These are phyloP conservation scores for Hedya salicella DNA, from an alignment of 2,888 invertebrate genomes.

Conservation along the genomic window DNA sequence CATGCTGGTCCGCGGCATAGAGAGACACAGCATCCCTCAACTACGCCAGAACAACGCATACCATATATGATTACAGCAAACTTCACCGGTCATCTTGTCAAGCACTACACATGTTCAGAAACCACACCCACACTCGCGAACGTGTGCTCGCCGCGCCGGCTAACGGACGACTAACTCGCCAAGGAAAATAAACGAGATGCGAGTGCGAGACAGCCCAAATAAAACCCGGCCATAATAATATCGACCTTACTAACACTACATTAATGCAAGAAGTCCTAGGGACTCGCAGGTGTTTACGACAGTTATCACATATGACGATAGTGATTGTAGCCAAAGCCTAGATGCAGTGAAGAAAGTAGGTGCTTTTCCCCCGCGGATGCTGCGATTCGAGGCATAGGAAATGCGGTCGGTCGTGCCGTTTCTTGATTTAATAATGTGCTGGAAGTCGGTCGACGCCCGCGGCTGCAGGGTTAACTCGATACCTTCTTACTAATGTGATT, in stretches of 20 bases:
- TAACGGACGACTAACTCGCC: slow-evolving; percentile 65
- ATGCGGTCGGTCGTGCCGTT: slow-evolving; percentile 73
- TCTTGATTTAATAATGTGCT: slow-evolving; percentile 62
- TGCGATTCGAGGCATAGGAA: slow-evolving; percentile 55
- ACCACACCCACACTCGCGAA: slow-evolving; percentile 54
- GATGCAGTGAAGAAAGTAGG: slow-evolving; percentile 81
- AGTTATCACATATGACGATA: slow-evolving; percentile 48
- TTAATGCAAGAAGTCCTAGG: slow-evolving; percentile 49
- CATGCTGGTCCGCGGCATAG: slow-evolving; percentile 72
- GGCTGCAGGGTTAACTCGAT: slow-evolving; percentile 10
- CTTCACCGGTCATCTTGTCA: slow-evolving; percentile 77
- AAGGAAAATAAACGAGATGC: slow-evolving; percentile 69
- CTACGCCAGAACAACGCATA: slow-evolving; percentile 70
- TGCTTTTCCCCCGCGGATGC: slow-evolving; percentile 73
- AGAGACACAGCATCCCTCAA: slow-evolving; percentile 76
- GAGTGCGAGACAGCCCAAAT: slow-evolving; percentile 62
- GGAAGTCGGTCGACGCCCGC: slow-evolving; percentile 46
- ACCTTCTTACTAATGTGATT: background rate
- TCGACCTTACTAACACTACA: slow-evolving; percentile 47
- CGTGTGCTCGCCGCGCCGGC: slow-evolving; percentile 59
- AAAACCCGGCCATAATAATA: slow-evolving; percentile 50
- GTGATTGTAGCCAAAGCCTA: slow-evolving; percentile 63
- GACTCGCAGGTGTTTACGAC: slow-evolving; percentile 55
- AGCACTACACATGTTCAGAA: slow-evolving; percentile 73
- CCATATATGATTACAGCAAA: slow-evolving; percentile 70